phyloP scores from a whole-genome alignment of 2,888 invertebrate species.

The Drosophila siamana region DNA sequence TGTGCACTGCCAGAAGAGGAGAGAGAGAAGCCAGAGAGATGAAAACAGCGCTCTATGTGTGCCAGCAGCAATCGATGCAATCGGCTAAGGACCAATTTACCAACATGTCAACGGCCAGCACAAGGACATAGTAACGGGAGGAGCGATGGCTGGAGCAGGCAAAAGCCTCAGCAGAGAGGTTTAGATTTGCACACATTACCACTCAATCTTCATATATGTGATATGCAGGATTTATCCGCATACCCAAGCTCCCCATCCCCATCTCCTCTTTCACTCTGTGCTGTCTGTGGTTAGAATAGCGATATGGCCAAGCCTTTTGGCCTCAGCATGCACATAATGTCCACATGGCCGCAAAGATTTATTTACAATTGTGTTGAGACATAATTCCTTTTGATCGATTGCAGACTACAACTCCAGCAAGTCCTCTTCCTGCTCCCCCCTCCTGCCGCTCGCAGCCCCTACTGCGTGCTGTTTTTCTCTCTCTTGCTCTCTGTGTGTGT shows the following conservation, averaged over 20 bases:
- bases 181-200: conserved; percentile 80
- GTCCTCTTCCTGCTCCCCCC: neutral
- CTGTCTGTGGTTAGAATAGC: conserved; percentile 38
- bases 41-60: conserved; percentile 32
- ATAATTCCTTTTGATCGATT: conserved; percentile 79
- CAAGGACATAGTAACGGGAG: conserved; percentile 34
- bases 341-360: conserved; percentile 80
- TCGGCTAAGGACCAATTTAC: conserved; percentile 77
- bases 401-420: conserved; percentile 44
- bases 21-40: neutral
- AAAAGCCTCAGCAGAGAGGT: conserved; percentile 46
- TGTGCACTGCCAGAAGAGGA: conserved; percentile 5
- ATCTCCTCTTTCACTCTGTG: neutral
- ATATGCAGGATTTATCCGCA: conserved; percentile 68
- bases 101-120: conserved; percentile 73
- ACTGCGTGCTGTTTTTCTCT: too few species aligned
- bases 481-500: conserved; percentile 12
- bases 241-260: conserved; percentile 1
- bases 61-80: conserved; percentile 69
- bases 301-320: conserved; percentile 61
- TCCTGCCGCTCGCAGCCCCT: too few species aligned
- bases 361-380: conserved; percentile 82
- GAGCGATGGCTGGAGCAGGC: conserved; percentile 10
- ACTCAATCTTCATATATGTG: conserved; percentile 78
- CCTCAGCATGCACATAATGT: conserved; percentile 73